Base-by-base conservation (phyloP, 2,113 vertebrate species). In the Entelurus aequoreus region DNA sequence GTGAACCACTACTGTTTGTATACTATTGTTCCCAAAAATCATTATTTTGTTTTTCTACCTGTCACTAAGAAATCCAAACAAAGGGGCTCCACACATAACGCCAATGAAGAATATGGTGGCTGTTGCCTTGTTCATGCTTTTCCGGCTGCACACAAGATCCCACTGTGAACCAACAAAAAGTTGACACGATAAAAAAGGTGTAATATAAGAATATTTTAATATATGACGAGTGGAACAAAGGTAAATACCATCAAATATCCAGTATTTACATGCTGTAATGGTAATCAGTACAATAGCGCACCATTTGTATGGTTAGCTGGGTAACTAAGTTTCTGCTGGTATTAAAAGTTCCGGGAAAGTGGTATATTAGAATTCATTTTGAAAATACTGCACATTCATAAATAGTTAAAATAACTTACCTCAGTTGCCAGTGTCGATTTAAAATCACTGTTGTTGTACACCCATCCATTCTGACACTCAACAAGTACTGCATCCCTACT, bases 121-220 rank as follows among this genome's bases (percentile, higher is more conserved):
- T 0, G 88, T 82, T 0, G 84, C 88, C 68, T 89, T 91, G 74
- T 92, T 94, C 81, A 95, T 81, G 62, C 90, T 82, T n/a, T 90
- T 95, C 58, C 74, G 91, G 65, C 90, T 82, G 4, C 95, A 97
- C 64, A 98, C 93, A 0, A 98, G 91, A 80, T 97, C 91, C 94
- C 94, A 95, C 94, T 98, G 85, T 42, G 71, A 67, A 79, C 19
- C 61, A 59, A 68, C 9, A 3, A 62, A 47, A 46, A 46, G 15
- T 51, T 57, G 21, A 40, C 4, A 57, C 28, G 42, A 46, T 28
- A 11, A 8, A 8, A 42, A 46, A 12, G 10, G 42, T 11, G 12
- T 46, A 46, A 4, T 4, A 11, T 11, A 42, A 42, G 10, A 3
- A 42, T 42, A 9, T 9, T 9, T 42, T 42, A 10, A 9, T 8